Evolutionary conservation across 1,140 invertebrate genomes (phyloP).

Genomic region (Mercenaria mercenaria): DNA sequence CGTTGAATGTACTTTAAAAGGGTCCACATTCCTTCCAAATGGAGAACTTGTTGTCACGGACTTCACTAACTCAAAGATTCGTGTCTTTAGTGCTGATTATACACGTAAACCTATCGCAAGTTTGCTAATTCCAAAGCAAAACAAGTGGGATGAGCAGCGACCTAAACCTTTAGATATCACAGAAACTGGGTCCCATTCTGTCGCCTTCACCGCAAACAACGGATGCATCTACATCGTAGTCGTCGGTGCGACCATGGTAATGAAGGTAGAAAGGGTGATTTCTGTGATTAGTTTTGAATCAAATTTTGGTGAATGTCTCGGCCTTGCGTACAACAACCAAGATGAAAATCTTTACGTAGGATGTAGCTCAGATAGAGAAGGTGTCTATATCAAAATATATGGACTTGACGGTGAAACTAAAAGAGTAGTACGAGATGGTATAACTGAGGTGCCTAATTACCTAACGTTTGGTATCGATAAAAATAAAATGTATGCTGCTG

Average conservation of each 20-base stretch:
- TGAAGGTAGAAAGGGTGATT: constrained; percentile 50
- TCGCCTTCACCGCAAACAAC: constrained; percentile 52
- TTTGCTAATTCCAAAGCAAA: constrained; percentile 52
- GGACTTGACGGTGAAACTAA: constrained; percentile 28
- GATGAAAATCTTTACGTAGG: constrained; percentile 53
- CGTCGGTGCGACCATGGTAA: constrained; percentile 41
- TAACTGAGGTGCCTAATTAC: constrained; percentile 47
- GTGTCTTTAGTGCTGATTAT: constrained; percentile 53
- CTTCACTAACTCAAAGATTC: constrained; percentile 51
- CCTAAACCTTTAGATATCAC: constrained; percentile 54
- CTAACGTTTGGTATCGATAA: constrained; percentile 51
- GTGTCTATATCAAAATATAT: constrained; percentile 50
- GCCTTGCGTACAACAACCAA: constrained; percentile 36
- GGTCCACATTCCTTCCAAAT: constrained; percentile 51
- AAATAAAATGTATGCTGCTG: constrained; percentile 34
- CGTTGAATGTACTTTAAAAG: constrained; percentile 44
- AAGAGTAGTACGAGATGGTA: neutral
- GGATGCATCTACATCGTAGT: constrained; percentile 50
- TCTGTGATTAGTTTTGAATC: constrained; percentile 57
- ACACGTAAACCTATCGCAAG: constrained; percentile 37
- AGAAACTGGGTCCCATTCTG: neutral
- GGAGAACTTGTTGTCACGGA: constrained; percentile 57
- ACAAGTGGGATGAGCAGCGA: constrained; percentile 47
- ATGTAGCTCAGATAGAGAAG: constrained; percentile 56
- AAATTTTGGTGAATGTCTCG: constrained; percentile 55